A percentile compares a stretch with the other conserved stretches of the same genome.
These are phyloP conservation scores for Metaphire vulgaris DNA, from an alignment of 1,140 invertebrate genomes.

Conservation along the genomic window DNA sequence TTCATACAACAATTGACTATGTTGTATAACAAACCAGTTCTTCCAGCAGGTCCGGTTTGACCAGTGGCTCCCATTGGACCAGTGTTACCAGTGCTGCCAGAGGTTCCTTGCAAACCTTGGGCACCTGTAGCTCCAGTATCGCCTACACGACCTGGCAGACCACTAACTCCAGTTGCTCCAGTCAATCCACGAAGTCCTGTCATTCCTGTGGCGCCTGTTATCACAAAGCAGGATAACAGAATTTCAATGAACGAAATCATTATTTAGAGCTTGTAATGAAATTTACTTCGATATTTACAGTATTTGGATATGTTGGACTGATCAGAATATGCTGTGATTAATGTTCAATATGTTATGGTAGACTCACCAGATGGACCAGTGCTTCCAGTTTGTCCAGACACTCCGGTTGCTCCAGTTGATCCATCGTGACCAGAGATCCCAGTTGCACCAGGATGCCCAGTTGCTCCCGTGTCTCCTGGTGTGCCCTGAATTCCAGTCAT, in stretches of 20 bases:
- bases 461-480: slow-evolving; percentile 16
- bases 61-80: slow-evolving; percentile 14
- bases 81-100: neutral
- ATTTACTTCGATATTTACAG: too few species aligned
- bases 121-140: slow-evolving; percentile 1
- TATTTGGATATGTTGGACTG: too few species aligned
- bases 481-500: neutral
- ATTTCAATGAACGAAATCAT: neutral
- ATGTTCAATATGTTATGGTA: too few species aligned
- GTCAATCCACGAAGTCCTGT: neutral
- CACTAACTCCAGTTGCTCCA: neutral
- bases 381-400: slow-evolving; percentile 5
- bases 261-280: too few species aligned
- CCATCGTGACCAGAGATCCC: slow-evolving; percentile 12
- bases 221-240: neutral
- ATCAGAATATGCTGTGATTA: too few species aligned
- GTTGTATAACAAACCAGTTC: neutral
- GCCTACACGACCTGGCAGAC: neutral
- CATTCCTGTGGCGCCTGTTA: slow-evolving; percentile 11
- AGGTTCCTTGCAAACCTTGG: slow-evolving; percentile 9
- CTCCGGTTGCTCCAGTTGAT: slow-evolving; percentile 11
- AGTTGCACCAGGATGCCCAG: slow-evolving; percentile 8
- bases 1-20: slow-evolving; percentile 8
- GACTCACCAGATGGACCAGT: slow-evolving; percentile 1
- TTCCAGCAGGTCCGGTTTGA: neutral